Conservation (phyloP, 2,113 vertebrate species). For the Lepus europaeus region DNA sequence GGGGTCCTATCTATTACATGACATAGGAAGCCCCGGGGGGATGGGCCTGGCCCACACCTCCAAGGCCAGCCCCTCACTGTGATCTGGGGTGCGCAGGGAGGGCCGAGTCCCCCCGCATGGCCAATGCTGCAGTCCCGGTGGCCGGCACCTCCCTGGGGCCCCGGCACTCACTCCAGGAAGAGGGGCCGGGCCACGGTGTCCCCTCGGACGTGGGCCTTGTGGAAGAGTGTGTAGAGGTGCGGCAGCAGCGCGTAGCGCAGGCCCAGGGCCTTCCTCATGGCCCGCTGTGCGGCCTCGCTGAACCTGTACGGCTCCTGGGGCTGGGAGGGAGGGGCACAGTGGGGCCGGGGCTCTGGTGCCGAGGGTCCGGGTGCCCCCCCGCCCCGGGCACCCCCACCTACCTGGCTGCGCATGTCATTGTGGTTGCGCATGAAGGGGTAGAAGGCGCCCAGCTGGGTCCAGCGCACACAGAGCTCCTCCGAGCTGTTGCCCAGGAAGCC, state of each 20-base stretch:
- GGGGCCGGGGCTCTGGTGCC: fast-evolving
- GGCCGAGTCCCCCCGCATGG: no score
- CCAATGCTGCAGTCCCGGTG: no score
- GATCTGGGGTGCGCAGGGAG: no score
- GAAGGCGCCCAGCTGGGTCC: conserved; percentile 97
- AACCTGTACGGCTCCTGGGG: conserved; percentile 96
- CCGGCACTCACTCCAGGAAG: conserved; percentile 93
- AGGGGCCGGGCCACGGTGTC: conserved; percentile 94
- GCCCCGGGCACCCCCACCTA: conserved; percentile 65
- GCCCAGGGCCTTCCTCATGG: conserved; percentile 91
- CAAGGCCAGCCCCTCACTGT: no score
- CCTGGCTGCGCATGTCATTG: conserved; percentile 89
- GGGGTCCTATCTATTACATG: no score
- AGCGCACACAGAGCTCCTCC: conserved; percentile 97
- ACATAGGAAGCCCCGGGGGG: no score
- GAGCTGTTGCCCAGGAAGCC: conserved; percentile 93
- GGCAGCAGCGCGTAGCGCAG: conserved; percentile 95
- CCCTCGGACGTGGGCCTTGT: conserved; percentile 90
- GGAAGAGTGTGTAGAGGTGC: conserved; percentile 96
- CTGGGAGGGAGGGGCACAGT: conserved; percentile 81
- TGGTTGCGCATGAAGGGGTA: conserved; percentile 99
- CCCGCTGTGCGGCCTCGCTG: conserved; percentile 89
- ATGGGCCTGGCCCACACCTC: no score
- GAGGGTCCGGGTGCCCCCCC: fast-evolving
- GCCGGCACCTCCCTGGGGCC: fast-evolving